Percentiles rank a stretch among this genome's conserved stretches.
phyloP scores from a whole-genome alignment of 1,140 invertebrate species.

The Neelides sp. region DNA sequence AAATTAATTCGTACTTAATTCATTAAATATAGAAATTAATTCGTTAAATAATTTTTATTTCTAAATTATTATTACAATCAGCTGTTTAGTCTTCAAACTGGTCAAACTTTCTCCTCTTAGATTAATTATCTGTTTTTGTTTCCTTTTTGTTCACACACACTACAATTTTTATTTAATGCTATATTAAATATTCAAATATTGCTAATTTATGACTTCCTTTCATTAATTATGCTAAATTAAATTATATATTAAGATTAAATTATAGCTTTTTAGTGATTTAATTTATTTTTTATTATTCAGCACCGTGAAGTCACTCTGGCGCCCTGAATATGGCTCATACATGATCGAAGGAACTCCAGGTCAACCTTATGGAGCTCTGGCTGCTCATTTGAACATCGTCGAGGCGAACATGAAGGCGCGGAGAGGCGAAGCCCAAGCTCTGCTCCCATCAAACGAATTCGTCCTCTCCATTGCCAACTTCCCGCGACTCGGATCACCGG shows the following conservation, averaged over 20 bases:
- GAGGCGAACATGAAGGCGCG: constrained; percentile 92
- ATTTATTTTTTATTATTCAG: constrained; percentile 32
- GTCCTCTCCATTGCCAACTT: constrained; percentile 83
- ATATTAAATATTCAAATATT: no score
- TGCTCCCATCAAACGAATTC: constrained; percentile 66
- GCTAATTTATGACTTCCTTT: background rate
- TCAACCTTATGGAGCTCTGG: constrained; percentile 77
- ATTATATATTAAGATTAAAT: constrained; percentile 3
- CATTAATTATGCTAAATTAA: background rate
- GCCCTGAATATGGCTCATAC: constrained; percentile 95
- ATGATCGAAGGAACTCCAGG: constrained; percentile 99
- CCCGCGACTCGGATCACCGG: constrained; percentile 74
- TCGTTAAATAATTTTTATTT: background rate
- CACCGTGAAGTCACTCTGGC: constrained; percentile 79
- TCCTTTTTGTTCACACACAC: no score
- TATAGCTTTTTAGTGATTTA: background rate
- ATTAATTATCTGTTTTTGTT: no score
- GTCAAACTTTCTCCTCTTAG: no score
- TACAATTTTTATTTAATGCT: no score
- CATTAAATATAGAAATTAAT: background rate
- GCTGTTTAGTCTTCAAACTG: no score
- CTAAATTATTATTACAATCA: no score
- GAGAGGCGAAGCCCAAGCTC: constrained; percentile 66
- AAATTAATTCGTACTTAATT: background rate
- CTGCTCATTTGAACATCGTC: constrained; percentile 94